Evolutionary conservation across 2,888 invertebrate genomes (phyloP).

Genomic region (Heliconius sara): DNA sequence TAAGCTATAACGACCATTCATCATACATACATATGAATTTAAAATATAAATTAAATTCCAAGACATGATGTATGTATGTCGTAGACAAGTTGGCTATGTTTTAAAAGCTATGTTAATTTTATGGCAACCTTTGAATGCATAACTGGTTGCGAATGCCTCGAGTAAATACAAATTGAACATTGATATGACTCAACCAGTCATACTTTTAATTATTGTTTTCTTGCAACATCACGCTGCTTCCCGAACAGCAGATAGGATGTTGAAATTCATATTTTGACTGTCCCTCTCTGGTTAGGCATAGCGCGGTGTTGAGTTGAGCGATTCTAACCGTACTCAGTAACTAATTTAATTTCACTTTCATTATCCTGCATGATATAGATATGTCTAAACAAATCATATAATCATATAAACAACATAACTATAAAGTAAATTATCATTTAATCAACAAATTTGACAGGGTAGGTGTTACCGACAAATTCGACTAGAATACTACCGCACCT

Average conservation of each 20-base stretch:
- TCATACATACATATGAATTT: no score
- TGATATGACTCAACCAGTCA: neutral
- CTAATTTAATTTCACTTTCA: no score
- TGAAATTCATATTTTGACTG: neutral
- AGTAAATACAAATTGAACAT: neutral
- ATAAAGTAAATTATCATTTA: neutral
- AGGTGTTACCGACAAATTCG: neutral
- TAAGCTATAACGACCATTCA: no score
- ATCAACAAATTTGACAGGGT: neutral
- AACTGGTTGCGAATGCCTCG: neutral
- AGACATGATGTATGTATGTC: neutral
- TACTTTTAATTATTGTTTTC: neutral
- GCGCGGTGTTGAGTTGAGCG: neutral
- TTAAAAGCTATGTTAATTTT: slow-evolving; percentile 13
- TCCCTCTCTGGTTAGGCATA: neutral
- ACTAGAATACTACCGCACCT: neutral
- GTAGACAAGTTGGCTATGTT: slow-evolving; percentile 9
- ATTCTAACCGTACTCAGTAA: neutral
- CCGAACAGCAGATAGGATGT: no score
- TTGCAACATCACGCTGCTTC: neutral
- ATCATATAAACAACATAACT: no score
- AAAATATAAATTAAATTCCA: neutral
- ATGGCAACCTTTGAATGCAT: slow-evolving; percentile 3
- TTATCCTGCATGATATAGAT: no score
- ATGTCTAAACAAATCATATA: neutral